Percentiles rank a stretch among this genome's conserved stretches.
Evolutionary conservation across 2,888 invertebrate genomes (phyloP).

Genomic region (Cerastoderma edule): DNA sequence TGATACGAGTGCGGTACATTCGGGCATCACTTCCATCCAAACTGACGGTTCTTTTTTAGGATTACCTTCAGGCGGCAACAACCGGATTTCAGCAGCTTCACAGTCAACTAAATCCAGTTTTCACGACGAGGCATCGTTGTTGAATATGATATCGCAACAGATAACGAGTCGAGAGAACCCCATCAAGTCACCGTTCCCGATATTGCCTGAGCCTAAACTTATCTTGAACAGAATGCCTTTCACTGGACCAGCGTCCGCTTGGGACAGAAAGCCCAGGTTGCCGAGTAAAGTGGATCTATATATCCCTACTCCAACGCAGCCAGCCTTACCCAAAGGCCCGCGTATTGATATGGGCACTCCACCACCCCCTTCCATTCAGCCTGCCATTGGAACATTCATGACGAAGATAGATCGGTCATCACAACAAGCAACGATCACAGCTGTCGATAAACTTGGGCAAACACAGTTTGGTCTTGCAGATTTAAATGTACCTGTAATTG

Average conservation of each 20-base stretch:
- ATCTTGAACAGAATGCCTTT: slow-evolving; percentile 39
- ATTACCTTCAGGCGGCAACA: slow-evolving; percentile 27
- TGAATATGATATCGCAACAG: slow-evolving; percentile 47
- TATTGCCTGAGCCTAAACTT: background rate
- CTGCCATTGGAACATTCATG: background rate
- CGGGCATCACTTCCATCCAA: slow-evolving; percentile 21
- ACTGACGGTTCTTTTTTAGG: slow-evolving; percentile 49
- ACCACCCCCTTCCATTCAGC: slow-evolving; percentile 23
- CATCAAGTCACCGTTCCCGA: background rate
- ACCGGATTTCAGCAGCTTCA: slow-evolving; percentile 9
- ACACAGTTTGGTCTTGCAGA: background rate
- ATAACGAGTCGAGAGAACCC: slow-evolving; percentile 27
- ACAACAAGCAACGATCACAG: background rate
- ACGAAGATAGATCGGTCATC: background rate
- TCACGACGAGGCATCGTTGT: slow-evolving; percentile 38
- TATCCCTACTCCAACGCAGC: slow-evolving; percentile 6
- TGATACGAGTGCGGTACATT: background rate
- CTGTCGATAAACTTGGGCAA: background rate
- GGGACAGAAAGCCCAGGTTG: slow-evolving; percentile 39
- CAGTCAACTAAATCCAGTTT: slow-evolving; percentile 29
- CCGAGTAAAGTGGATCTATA: slow-evolving; percentile 23
- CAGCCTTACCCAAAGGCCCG: background rate
- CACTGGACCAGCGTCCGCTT: slow-evolving; percentile 49
- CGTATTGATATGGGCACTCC: slow-evolving; percentile 31
- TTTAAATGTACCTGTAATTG: background rate